Conservation (phyloP, 64 coral and sea anemone species). For the Orbicella faveolata region DNA sequence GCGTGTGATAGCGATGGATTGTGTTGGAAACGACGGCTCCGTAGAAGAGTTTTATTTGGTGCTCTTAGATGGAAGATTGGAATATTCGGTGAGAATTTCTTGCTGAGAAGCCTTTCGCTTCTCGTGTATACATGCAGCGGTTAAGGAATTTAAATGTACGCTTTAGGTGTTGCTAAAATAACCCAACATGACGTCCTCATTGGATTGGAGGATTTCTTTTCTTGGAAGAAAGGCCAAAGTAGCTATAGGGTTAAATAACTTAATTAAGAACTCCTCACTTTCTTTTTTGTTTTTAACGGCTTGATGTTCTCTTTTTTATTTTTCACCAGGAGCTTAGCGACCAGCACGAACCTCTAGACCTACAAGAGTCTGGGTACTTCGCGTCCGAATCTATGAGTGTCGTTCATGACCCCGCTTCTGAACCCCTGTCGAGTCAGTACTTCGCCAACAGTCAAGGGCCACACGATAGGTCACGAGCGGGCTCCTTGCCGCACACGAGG, state of each 20-base stretch:
- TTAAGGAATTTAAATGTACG: background rate
- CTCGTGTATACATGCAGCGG: background rate
- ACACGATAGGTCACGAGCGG: background rate
- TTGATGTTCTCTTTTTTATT: background rate
- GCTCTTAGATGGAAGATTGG: constrained; percentile 7
- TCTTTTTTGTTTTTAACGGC: background rate
- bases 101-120: background rate
- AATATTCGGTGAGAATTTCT: constrained; percentile 6
- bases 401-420: constrained; percentile 23
- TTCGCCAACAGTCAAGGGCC: constrained; percentile 46
- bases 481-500: constrained; percentile 10
- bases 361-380: constrained; percentile 72
- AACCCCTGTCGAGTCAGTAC: constrained; percentile 37
- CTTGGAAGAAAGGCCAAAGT: background rate
- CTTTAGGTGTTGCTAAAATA: background rate
- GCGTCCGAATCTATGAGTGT: constrained; percentile 72
- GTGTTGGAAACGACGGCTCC: constrained; percentile 16
- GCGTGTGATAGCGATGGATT: background rate
- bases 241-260: too few species aligned
- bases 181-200: too few species aligned
- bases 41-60: constrained; percentile 42
- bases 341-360: constrained; percentile 13
- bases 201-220: background rate
- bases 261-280: too few species aligned
- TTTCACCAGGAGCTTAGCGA: constrained; percentile 14